Base-by-base conservation (phyloP, 2,888 invertebrate species). In the Clanis bilineata region DNA sequence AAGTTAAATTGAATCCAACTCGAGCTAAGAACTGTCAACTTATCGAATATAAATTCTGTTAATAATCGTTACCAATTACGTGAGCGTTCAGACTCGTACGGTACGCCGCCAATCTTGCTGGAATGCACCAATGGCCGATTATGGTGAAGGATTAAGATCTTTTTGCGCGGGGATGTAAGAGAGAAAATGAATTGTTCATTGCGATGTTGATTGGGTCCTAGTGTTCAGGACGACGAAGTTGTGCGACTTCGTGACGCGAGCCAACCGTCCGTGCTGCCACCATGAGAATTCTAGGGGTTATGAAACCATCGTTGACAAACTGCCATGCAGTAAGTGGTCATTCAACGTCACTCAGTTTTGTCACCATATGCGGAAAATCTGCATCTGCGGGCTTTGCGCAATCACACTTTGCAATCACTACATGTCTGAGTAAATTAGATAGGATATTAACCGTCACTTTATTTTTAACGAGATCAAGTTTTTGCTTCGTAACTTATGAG, bases 11-110 rank as follows among this genome's bases (percentile, higher is more conserved):
- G 74, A 82, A 80, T 85, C 84, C 80, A 86, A 82, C 78, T 81
- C 78, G 65, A 80, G 73, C 74, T 78, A 80, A 76, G 80, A 79
- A 77, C 79, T 85, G 87, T 86, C 87, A 85, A 85, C 81, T 85
- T 86, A 85, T 86, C 82, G 83, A 80, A 83, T 84, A 88, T 89
- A 86, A 88, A 89, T 88, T 88, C 80, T 80, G 80, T 82, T 83
- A 86, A 86, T 88, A 88, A 87, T 87, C 82, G 83, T 85, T 86
- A 83, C 85, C 88, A 87, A 89, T 89, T 88, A 89, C 83, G 82
- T 80, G 84, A 85, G 79, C 77, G 82, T 83, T 82, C 79, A 82
- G 84, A 85, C 85, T 88, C 83, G 85, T 81, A 80, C 74, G 66
- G 28, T 62, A 66, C 65, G 74, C 74, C 75, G 82, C 83, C 75